These are phyloP conservation scores for Anseranas semipalmata DNA, from an alignment of 2,113 vertebrate genomes.

Conservation along the genomic window DNA sequence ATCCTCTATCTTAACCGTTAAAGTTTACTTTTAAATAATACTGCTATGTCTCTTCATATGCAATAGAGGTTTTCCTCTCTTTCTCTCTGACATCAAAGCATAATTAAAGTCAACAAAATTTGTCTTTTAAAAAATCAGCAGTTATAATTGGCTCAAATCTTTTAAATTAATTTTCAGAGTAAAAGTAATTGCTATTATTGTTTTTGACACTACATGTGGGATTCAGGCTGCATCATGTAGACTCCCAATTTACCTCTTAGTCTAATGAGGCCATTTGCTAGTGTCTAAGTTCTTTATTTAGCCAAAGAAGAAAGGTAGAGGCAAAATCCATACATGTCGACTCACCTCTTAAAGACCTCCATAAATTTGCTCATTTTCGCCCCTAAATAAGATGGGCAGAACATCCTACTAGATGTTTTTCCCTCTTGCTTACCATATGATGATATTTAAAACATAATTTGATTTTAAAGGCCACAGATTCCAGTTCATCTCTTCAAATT, in stretches of 20 bases:
- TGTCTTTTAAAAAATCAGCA: background rate
- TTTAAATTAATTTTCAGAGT: background rate
- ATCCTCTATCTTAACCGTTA: background rate
- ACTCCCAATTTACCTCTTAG: background rate
- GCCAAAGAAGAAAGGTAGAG: background rate
- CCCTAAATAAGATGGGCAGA: background rate
- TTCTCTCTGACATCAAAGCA: background rate
- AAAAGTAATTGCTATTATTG: background rate
- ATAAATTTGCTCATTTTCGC: background rate
- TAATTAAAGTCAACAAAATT: background rate
- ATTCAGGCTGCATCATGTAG: fast-evolving
- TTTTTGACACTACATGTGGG: background rate
- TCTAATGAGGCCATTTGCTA: background rate
- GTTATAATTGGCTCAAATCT: background rate
- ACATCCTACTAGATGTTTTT: background rate
- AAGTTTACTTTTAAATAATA: background rate
- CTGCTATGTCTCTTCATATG: background rate
- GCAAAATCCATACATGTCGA: background rate
- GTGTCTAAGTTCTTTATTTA: background rate
- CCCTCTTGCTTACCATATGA: background rate
- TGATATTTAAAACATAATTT: background rate
- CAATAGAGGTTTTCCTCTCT: background rate
- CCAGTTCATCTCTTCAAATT: background rate
- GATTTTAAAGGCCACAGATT: background rate
- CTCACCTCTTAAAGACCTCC: background rate